phyloP scores from a whole-genome alignment of 1,140 invertebrate genomes.

The Heliconius nattereri region DNA sequence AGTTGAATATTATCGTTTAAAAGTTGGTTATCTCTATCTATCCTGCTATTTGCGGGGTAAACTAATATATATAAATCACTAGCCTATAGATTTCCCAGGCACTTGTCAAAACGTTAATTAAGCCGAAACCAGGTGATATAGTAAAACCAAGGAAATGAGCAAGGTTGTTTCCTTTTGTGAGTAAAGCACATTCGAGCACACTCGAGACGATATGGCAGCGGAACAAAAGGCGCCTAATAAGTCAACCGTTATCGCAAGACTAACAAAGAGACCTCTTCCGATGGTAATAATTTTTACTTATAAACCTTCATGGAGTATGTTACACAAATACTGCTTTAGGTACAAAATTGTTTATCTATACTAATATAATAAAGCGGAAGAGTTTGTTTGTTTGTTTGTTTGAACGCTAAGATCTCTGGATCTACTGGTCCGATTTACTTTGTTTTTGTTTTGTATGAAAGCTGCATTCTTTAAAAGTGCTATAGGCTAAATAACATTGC shows the following conservation, averaged over 20 bases:
- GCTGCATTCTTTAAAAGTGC: too few species aligned
- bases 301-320: conserved; percentile 4
- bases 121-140: not conserved
- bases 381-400: too few species aligned
- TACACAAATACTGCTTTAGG: not conserved
- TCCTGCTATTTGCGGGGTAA: too few species aligned
- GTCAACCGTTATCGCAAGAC: conserved; percentile 26
- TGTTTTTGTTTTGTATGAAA: too few species aligned
- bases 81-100: not conserved
- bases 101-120: not conserved
- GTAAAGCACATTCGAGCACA: conserved; percentile 20
- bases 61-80: not conserved
- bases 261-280: conserved; percentile 23
- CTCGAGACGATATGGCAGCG: conserved; percentile 22
- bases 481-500: too few species aligned
- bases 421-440: too few species aligned
- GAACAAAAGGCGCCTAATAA: conserved; percentile 35
- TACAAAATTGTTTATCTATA: not conserved
- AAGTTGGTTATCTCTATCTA: too few species aligned
- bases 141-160: conserved; percentile 7
- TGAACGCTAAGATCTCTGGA: too few species aligned
- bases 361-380: too few species aligned
- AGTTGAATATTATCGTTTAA: too few species aligned
- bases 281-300: conserved; percentile 11
- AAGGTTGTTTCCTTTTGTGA: conserved; percentile 19